Evolutionary conservation across 2,113 vertebrate genomes (phyloP), one percentile per base, ranked within the genome.

Genomic region (Cephalopholis sonnerati): DNA sequence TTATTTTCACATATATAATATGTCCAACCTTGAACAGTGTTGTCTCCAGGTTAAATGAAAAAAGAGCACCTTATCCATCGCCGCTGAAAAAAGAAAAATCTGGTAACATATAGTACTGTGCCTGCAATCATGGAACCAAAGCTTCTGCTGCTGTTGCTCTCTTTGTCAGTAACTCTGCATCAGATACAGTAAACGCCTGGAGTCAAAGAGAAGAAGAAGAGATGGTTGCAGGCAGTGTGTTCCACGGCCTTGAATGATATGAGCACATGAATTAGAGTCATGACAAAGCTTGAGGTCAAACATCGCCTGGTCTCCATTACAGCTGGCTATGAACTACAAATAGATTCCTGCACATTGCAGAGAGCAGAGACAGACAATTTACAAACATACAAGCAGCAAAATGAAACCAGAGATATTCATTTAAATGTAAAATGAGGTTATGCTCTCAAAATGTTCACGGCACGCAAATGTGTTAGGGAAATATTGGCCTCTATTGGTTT

Each of bases 251-350:
- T 71, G 71, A 71, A 82, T 55, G 22, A 59, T 57, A 53, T 77
- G 61, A 91, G 71, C 50, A 32, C 54, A 64, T 64, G 85, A 77
- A 79, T 72, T 58, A 54, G 48, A 80, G 41, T 62, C 41, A 53
- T 6, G 54, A 54, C 51, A 85, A 73, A 24, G 63, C 77, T 66
- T 41, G 71, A 67, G 79, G 75, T 91, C 86, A 87, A 75, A 77
- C 67, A 18, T 27, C 7, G 51, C 50, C 68, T 65, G 66, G 57
- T 62, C 76, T 74, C 48, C 66, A 61, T 78, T 76, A 73, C 71
- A 74, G 51, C 44, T 16, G 62, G 0, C 25, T 65, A 22, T 46
- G 53, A 69, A 70, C 63, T n/a, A 41, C 68, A 65, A 65, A 75
- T 71, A 46, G 10, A 68, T 48, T 51, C 27, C 59, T 51, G 20